Base-by-base conservation (phyloP, 2,113 vertebrate species). In the Lophura nycthemera region DNA sequence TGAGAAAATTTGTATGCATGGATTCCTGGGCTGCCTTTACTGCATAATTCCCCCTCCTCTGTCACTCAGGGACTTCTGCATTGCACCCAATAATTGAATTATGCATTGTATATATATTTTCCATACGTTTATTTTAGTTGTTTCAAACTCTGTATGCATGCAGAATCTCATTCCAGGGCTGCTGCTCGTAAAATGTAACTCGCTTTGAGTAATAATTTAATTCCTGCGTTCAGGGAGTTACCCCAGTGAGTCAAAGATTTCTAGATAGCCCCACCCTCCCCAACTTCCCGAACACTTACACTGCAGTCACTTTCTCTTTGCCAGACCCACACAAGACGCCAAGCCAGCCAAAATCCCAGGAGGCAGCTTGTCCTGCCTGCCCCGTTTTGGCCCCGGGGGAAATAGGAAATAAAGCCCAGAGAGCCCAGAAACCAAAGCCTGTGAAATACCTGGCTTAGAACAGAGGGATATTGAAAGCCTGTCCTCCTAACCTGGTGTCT, bases 181-280 rank as follows among this genome's bases (percentile, higher is more conserved):
- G 91, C 92, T 72, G 81, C 71, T 91, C 57, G 54, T 40, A 75
- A 93, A 91, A 86, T 4, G 78, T 54, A 77, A 87, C n/a, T 92
- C 8, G 56, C 89, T 90, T 94, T 83, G 93, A 95, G 90, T 86
- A 93, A 89, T 95, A 95, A 96, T 88, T 96, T 96, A 92, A 96
- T 96, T 92, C 90, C 92, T 95, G 96, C 76, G 60, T 90, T 96
- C 82, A 90, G 96, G 97, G 97, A 98, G 97, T 96, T 88, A 96
- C 96, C 97, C 94, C 92, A 95, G 91, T 98, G 97, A 98, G 95
- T 98, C 98, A 98, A 98, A 94, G 93, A 86, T 88, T 90, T 96
- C 94, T 90, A 91, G 83, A 95, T 96, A 96, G 95, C 95, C 96
- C 96, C 97, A 96, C 97, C 98, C 97, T 96, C 95, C 90, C 83